Conservation (phyloP, 2,797 vertebrate genomes). For the Xerus rutilus region DNA sequence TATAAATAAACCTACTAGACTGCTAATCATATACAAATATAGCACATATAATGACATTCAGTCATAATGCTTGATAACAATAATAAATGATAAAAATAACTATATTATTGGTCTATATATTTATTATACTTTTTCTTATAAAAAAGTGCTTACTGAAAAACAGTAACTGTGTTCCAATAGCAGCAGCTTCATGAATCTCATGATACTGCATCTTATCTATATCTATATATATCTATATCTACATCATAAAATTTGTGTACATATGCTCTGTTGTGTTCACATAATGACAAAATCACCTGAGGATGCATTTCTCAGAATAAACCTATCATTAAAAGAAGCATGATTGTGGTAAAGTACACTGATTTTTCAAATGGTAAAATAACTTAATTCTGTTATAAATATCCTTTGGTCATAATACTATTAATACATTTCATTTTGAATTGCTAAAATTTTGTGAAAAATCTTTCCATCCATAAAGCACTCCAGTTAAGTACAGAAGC, state of each 20-base stretch:
- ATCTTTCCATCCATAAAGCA: neutral
- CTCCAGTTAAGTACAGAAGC: neutral
- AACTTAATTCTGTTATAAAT: neutral
- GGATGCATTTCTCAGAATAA: neutral
- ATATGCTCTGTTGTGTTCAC: neutral
- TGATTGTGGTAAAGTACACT: neutral
- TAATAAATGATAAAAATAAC: neutral
- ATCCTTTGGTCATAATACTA: neutral
- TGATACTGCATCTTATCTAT: neutral
- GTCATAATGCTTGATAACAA: neutral
- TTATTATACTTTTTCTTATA: neutral
- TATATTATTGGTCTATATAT: neutral
- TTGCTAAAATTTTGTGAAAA: neutral
- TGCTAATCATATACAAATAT: no score
- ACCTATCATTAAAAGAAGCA: neutral
- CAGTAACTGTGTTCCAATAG: no score
- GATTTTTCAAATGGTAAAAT: neutral
- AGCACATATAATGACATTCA: no score
- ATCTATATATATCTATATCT: neutral
- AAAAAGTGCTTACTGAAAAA: neutral
- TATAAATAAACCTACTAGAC: neutral
- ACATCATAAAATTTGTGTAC: no score
- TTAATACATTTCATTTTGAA: neutral
- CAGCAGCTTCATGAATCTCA: neutral
- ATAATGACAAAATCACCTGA: neutral